These are phyloP conservation scores for Ormyrus rosae DNA, from an alignment of 2,888 invertebrate species.

Conservation along the genomic window DNA sequence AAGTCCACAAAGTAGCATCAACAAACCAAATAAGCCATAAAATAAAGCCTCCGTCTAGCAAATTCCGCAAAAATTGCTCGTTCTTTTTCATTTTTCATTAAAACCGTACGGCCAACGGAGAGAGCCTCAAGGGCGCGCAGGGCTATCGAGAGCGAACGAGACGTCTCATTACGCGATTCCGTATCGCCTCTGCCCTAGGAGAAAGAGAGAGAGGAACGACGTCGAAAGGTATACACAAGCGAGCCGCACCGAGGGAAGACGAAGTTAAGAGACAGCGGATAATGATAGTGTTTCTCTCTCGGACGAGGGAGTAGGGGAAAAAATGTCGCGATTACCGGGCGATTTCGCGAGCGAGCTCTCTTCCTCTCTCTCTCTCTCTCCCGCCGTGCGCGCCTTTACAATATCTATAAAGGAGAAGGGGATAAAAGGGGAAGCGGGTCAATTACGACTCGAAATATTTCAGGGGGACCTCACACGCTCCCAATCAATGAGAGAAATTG, in stretches of 20 bases:
- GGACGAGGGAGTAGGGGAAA: slow-evolving; percentile 3
- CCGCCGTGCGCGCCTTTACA: slow-evolving; percentile 10
- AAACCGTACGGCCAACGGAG: background rate
- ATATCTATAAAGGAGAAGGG: slow-evolving; percentile 15
- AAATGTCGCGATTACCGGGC: slow-evolving; percentile 46
- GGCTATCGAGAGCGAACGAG: slow-evolving; percentile 13
- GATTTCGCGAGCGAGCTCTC: background rate
- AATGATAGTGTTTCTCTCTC: slow-evolving; percentile 45
- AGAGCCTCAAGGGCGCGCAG: slow-evolving; percentile 9
- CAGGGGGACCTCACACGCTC: slow-evolving; percentile 11
- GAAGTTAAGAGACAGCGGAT: slow-evolving; percentile 45
- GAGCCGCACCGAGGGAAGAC: slow-evolving; percentile 1
- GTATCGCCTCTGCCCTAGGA: slow-evolving; percentile 1
- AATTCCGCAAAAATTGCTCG: no score
- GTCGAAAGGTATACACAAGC: no score
- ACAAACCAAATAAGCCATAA: no score
- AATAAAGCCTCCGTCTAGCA: no score
- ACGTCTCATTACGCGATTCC: slow-evolving; percentile 34
- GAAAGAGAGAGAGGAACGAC: no score
- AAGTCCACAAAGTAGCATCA: no score
- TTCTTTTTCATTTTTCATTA: background rate
- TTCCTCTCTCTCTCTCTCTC: background rate
- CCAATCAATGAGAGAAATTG: slow-evolving; percentile 29
- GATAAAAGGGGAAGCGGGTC: background rate
- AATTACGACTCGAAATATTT: slow-evolving; percentile 12